Conservation (phyloP, 2,888 invertebrate genomes). For the Nymphalis urticae region DNA sequence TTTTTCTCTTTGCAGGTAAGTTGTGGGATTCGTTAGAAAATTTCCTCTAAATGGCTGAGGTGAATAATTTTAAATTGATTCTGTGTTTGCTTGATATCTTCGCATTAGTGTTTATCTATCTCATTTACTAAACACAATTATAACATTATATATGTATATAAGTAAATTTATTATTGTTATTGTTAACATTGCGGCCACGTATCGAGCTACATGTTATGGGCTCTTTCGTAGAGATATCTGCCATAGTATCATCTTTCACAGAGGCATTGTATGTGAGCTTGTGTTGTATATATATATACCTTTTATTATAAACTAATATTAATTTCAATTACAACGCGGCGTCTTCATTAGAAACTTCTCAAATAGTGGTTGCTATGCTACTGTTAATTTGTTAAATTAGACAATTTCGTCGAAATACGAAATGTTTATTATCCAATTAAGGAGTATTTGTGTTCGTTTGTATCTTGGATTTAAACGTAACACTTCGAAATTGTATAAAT, state of each 20-base stretch:
- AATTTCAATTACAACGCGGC: not conserved
- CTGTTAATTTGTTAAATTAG: conserved; percentile 38
- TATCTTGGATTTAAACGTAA: not conserved
- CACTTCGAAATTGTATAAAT: conserved; percentile 9
- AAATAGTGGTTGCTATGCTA: conserved; percentile 21
- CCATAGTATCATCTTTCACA: too few relatives aligned
- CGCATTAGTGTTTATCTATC: too few relatives aligned
- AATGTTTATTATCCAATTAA: conserved; percentile 54
- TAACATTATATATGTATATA: too few relatives aligned
- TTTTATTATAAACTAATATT: not conserved
- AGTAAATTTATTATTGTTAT: too few relatives aligned
- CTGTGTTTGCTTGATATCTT: not conserved
- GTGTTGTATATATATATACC: not conserved
- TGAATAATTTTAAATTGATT: conserved; percentile 14
- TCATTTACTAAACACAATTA: too few relatives aligned
- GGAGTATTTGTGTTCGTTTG: conserved; percentile 39
- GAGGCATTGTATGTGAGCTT: not conserved
- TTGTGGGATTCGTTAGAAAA: conserved; percentile 33
- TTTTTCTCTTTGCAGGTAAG: conserved; percentile 43
- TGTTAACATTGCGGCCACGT: too few relatives aligned
- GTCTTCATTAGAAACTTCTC: conserved; percentile 12
- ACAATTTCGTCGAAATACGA: conserved; percentile 36
- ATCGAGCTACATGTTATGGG: too few relatives aligned
- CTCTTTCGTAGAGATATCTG: too few relatives aligned
- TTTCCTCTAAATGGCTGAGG: conserved; percentile 30